Evolutionary conservation across 2,113 vertebrate species (phyloP).

Genomic region (Rhinogobius similis): DNA sequence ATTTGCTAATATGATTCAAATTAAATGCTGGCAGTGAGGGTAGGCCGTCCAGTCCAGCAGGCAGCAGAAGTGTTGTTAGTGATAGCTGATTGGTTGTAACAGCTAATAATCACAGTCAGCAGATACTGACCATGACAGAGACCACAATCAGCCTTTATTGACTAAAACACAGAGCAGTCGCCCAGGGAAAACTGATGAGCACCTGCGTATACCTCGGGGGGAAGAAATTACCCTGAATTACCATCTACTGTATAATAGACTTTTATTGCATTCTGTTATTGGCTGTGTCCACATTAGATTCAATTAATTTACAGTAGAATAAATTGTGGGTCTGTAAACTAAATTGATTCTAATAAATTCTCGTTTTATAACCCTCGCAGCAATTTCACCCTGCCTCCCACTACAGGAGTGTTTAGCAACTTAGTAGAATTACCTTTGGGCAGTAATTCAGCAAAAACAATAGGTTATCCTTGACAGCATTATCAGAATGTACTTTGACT

Average conservation of each 20-base stretch:
- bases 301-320: constrained; percentile 26
- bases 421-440: not conserved
- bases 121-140: constrained; percentile 70
- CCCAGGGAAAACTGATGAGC: constrained; percentile 52
- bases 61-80: constrained; percentile 56
- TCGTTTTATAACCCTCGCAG: constrained; percentile 1
- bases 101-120: constrained; percentile 71
- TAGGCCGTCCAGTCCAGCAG: constrained; percentile 28
- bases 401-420: not conserved
- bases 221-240: constrained; percentile 42
- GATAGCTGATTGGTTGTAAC: constrained; percentile 64
- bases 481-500: not conserved
- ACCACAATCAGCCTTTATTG: constrained; percentile 67
- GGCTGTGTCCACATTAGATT: constrained; percentile 26
- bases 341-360: constrained; percentile 20
- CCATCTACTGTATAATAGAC: constrained; percentile 15
- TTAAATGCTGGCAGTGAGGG: constrained; percentile 58
- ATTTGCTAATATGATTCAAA: constrained; percentile 33
- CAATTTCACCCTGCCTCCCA: constrained; percentile 3
- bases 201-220: constrained; percentile 33
- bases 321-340: constrained; percentile 18
- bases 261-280: constrained; percentile 30
- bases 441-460: not conserved
- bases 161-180: constrained; percentile 50
- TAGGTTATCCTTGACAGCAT: not conserved